These are phyloP conservation scores for Drosophila vallismaia DNA, from an alignment of 2,888 invertebrate species.

Conservation along the genomic window DNA sequence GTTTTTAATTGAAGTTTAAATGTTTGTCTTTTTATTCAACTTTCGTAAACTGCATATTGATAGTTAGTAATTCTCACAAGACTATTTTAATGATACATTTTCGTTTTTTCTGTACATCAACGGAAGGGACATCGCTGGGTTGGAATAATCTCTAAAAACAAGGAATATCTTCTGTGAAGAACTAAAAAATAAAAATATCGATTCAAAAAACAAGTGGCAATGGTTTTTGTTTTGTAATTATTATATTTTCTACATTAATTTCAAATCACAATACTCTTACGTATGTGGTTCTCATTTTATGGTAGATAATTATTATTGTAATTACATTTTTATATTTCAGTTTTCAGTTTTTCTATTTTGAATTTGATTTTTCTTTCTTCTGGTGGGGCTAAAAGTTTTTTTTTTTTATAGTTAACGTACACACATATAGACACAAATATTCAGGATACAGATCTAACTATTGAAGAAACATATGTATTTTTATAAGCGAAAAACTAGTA, in stretches of 20 bases:
- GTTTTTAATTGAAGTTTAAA: conserved; percentile 69
- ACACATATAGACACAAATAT: conserved; percentile 46
- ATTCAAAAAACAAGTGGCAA: not conserved
- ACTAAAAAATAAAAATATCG: not conserved
- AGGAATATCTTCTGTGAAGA: not conserved
- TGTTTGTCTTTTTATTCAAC: conserved; percentile 67
- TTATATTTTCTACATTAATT: conserved; percentile 1
- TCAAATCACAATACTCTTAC: conserved; percentile 7
- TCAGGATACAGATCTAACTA: conserved; percentile 43
- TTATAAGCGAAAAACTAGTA: conserved; percentile 32
- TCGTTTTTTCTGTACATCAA: not conserved
- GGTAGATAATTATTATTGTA: conserved; percentile 31
- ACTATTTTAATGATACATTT: conserved; percentile 1
- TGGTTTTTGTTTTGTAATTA: not conserved
- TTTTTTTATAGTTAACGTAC: conserved; percentile 60
- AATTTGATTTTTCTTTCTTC: conserved; percentile 28
- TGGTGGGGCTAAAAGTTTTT: conserved; percentile 72
- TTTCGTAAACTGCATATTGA: conserved; percentile 58
- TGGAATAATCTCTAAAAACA: not conserved
- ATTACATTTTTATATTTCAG: conserved; percentile 24
- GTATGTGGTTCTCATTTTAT: conserved; percentile 7
- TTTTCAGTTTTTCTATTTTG: conserved; percentile 8
- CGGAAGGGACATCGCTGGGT: not conserved
- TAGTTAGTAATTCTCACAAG: conserved; percentile 48
- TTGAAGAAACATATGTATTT: conserved; percentile 35